Evolutionary conservation across 2,113 vertebrate genomes (phyloP).

Genomic region (Ranitomeya variabilis): DNA sequence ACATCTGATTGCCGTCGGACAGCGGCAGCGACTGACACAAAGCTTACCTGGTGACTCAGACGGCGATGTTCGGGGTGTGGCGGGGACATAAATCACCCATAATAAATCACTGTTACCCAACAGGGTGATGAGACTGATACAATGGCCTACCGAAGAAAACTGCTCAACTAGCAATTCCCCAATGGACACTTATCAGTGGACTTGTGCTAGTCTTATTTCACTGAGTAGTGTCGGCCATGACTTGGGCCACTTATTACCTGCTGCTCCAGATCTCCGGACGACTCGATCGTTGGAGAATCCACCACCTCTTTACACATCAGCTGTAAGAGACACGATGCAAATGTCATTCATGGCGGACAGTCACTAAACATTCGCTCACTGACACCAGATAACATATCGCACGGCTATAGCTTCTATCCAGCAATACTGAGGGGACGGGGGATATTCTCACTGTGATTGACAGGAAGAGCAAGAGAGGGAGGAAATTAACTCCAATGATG

Average conservation of each 20-base stretch:
- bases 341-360: not conserved
- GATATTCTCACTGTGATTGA: not conserved
- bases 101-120: not conserved
- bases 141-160: too few species aligned
- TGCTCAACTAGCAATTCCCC: not conserved
- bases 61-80: not conserved
- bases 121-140: not conserved
- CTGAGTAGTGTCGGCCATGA: not conserved
- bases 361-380: not conserved
- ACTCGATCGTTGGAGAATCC: constrained; percentile 72
- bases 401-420: too few species aligned
- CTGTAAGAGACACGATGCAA: constrained; percentile 69
- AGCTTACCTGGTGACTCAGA: not conserved
- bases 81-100: not conserved
- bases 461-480: not conserved
- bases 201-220: not conserved
- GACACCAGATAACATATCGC: not conserved
- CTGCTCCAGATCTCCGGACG: constrained; percentile 81
- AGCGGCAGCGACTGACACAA: too few species aligned
- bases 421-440: too few species aligned
- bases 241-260: constrained; percentile 73
- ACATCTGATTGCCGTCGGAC: too few species aligned
- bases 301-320: constrained; percentile 88
- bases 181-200: not conserved
- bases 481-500: not conserved